Percentiles rank a stretch among this genome's conserved stretches.
Conservation (phyloP, 2,113 vertebrate genomes). For the Syrmaticus mikado region DNA sequence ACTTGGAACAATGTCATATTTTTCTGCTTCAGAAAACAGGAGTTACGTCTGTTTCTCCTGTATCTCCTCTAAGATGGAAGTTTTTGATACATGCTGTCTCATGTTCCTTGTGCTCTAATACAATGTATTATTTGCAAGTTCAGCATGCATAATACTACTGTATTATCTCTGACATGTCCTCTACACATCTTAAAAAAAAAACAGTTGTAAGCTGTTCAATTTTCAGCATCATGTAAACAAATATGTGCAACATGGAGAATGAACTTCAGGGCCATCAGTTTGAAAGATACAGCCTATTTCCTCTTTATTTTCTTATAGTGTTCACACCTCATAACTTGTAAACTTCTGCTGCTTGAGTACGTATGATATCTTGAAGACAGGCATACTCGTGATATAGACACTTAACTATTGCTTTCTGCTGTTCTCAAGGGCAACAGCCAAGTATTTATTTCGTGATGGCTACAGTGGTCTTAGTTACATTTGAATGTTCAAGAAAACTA, state of each 20-base stretch:
- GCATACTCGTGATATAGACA: background rate
- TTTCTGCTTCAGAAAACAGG: background rate
- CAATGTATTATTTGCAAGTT: background rate
- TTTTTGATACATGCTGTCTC: background rate
- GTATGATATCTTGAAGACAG: background rate
- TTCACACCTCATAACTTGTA: background rate
- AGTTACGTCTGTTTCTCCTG: background rate
- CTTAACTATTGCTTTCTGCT: background rate
- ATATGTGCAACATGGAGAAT: accelerated
- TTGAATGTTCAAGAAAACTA: background rate
- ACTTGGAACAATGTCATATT: background rate
- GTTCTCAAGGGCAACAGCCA: background rate
- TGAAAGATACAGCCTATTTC: background rate
- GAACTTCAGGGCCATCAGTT: background rate
- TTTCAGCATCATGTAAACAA: background rate
- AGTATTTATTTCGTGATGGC: background rate
- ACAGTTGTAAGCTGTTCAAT: background rate
- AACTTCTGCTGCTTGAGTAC: background rate
- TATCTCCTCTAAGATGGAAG: background rate
- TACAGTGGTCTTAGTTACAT: background rate
- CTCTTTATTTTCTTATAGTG: background rate
- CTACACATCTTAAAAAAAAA: background rate
- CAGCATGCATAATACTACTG: background rate
- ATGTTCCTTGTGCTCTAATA: background rate
- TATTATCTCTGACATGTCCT: background rate